Base-by-base conservation (phyloP, 1,140 invertebrate species). In the Drosophila kepulauana region DNA sequence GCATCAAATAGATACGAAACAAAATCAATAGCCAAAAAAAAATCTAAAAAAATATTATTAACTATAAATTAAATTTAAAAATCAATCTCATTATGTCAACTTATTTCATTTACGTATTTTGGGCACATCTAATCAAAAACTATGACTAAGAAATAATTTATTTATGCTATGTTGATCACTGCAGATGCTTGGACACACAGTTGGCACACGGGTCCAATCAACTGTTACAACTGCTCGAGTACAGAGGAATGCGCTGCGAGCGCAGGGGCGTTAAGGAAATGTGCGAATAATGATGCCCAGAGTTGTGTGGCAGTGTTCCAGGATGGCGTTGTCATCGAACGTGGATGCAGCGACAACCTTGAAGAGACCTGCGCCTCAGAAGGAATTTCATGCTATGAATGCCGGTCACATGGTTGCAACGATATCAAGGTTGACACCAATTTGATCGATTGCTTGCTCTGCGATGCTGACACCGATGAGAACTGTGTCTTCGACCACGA, bases 391-490 rank as follows among this genome's bases (percentile, higher is more conserved):
- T 92, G 91, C 72, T 85, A 85, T 41, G 75, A 90, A 43, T 92
- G 91, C 57, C 77, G 73, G 25, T 92, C 91, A 0, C 72, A 72
- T 54, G 91, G 81, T 43, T 92, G 91, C 59, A 92, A 92, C 52
- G 68, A 61, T 6, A 62, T 89, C 4, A 66, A 54, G 4, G 45
- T 20, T 11, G 65, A 77, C 13, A n/a, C 48, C 3, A 49, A 81
- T 7, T 51, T 88, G 28, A 52, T 92, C 7, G 66, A 88, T 6
- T 92, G 91, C 13, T 11, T 82, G 1, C 25, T 57, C 2, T 92
- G 91, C 63, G 86, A 92, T 74, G 80, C 85, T 5, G 74, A 81
- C n/a, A 57, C 13, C 5, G 66, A 89, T 20, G 77, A 79, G 5
- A 64, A 74, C 33, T 92, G 91, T 38, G 64, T 79, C 11, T 76